A percentile compares a stretch with the other conserved stretches of the same genome.
Evolutionary conservation across 2,797 vertebrate species (phyloP).

Genomic region (Xenops minutus): DNA sequence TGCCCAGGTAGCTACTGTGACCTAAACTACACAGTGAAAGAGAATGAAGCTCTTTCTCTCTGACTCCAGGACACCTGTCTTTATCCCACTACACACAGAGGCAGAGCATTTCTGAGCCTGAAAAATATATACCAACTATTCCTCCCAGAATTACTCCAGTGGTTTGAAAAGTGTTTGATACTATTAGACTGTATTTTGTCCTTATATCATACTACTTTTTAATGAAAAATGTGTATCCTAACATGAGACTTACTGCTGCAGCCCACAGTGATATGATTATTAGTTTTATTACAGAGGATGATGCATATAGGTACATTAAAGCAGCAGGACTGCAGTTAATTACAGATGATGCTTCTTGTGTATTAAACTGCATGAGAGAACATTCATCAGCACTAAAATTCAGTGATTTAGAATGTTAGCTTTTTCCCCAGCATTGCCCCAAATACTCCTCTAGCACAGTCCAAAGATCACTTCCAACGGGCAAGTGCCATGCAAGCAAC

Average conservation of each 20-base stretch:
- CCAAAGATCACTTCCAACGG: background rate
- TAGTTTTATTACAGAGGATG: background rate
- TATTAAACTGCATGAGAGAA: background rate
- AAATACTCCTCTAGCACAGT: background rate
- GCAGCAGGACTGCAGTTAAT: background rate
- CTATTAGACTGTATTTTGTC: background rate
- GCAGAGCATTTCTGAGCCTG: background rate
- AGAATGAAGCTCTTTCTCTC: background rate
- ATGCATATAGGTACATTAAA: background rate
- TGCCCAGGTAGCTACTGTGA: background rate
- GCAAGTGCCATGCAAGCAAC: background rate
- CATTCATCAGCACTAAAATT: background rate
- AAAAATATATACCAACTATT: background rate
- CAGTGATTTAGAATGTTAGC: background rate
- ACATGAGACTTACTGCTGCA: background rate
- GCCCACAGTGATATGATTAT: background rate
- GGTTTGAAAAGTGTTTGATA: background rate
- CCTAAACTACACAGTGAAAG: background rate
- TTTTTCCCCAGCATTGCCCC: background rate
- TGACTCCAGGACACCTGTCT: background rate
- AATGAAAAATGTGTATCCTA: background rate
- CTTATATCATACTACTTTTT: background rate
- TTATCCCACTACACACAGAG: background rate
- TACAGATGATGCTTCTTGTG: background rate
- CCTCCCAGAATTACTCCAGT: background rate